Percentiles rank a stretch among this genome's conserved stretches.
phyloP scores from a whole-genome alignment of 2,888 invertebrate species.

The Netelia inedita region DNA sequence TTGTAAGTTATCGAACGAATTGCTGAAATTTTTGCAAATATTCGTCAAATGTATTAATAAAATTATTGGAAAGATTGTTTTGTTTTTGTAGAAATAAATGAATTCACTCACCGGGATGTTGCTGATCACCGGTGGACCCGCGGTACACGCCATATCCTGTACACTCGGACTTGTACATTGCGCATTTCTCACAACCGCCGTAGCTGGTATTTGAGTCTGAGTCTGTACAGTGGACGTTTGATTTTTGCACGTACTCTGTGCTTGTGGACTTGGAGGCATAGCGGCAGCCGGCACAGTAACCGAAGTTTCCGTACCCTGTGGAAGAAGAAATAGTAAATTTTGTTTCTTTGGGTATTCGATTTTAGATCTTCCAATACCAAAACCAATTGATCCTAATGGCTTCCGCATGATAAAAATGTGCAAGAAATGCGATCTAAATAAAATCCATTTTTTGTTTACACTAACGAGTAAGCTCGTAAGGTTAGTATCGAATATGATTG shows the following conservation, averaged over 20 bases:
- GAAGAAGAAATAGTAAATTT: not conserved
- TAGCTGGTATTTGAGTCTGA: slow-evolving; percentile 79
- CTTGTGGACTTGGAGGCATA: slow-evolving; percentile 76
- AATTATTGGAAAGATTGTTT: not conserved
- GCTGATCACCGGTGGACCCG: slow-evolving; percentile 74
- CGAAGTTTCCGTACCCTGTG: slow-evolving; percentile 78
- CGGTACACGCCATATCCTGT: slow-evolving; percentile 74
- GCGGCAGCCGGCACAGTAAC: slow-evolving; percentile 76
- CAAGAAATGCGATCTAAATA: no score
- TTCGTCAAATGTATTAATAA: not conserved
- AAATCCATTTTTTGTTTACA: no score
- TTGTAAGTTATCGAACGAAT: slow-evolving; percentile 76
- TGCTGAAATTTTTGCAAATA: no score
- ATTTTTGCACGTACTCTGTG: slow-evolving; percentile 80
- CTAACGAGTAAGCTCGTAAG: no score
- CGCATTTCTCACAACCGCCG: slow-evolving; percentile 71
- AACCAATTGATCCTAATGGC: no score
- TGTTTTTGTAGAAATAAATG: not conserved
- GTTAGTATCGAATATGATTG: no score
- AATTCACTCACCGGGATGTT: slow-evolving; percentile 76
- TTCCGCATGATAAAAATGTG: no score
- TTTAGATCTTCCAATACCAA: not conserved
- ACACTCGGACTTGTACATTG: slow-evolving; percentile 76
- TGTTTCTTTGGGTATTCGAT: not conserved
- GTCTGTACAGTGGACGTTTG: slow-evolving; percentile 83